These are phyloP conservation scores for Heliconius congener DNA, from an alignment of 1,140 invertebrate genomes.

Conservation along the genomic window DNA sequence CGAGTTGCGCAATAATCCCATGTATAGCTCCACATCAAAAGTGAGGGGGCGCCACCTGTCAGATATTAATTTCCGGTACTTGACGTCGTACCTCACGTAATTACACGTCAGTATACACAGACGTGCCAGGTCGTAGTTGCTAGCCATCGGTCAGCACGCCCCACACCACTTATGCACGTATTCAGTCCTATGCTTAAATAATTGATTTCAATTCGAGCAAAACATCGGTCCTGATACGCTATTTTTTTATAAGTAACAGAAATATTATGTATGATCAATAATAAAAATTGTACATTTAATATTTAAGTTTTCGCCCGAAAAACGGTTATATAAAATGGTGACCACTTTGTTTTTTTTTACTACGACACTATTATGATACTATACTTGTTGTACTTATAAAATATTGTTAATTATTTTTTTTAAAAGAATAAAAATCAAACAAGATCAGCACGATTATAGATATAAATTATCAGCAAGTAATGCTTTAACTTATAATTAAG, in stretches of 20 bases:
- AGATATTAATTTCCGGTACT: constrained; percentile 75
- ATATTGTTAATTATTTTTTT: too few relatives aligned
- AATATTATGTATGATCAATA: not conserved
- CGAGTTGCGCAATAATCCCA: constrained; percentile 10
- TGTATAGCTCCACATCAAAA: constrained; percentile 8
- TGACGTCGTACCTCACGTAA: constrained; percentile 51
- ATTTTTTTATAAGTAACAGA: not conserved
- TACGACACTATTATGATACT: too few relatives aligned
- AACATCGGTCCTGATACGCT: not conserved
- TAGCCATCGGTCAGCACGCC: constrained; percentile 27
- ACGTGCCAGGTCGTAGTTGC: constrained; percentile 34
- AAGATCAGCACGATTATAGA: not conserved
- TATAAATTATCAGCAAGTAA: not conserved
- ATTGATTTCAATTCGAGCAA: not conserved
- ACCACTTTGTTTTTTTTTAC: too few relatives aligned
- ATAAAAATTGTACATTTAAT: too few relatives aligned
- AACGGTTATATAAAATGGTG: too few relatives aligned
- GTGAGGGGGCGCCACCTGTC: constrained; percentile 51
- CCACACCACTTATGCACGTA: constrained; percentile 26
- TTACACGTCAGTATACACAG: constrained; percentile 57
- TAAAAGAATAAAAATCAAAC: not conserved
- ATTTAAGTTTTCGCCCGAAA: too few relatives aligned
- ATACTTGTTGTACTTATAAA: too few relatives aligned
- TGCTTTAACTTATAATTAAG: not conserved
- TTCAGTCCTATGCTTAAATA: not conserved